Evolutionary conservation across 35 echinoderm and acorn worm genomes (phyloP).

Genomic region (Ophioderma brevispina): DNA sequence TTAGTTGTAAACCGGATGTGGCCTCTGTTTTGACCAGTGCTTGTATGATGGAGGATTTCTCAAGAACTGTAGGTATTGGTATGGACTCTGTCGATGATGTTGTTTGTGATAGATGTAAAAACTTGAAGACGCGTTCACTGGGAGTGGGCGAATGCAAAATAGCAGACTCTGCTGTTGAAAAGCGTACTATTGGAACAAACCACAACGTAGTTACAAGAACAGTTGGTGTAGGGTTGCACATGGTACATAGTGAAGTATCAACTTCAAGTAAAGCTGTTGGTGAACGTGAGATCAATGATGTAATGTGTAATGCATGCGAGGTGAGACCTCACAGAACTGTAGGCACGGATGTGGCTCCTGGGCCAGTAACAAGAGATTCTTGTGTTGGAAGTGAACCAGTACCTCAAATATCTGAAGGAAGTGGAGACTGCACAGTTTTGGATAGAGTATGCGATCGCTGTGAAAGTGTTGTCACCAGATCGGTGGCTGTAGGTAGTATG

Average conservation of each 20-base stretch:
- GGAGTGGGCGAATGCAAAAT: not conserved
- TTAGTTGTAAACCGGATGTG: not conserved
- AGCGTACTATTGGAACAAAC: constrained; percentile 73
- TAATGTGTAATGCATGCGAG: constrained; percentile 64
- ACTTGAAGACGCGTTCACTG: not conserved
- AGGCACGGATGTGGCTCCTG: constrained; percentile 18
- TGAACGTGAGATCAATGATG: constrained; percentile 56
- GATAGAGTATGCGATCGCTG: not conserved
- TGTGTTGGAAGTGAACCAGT: constrained; percentile 16
- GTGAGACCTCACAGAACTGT: constrained; percentile 37
- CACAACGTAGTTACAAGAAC: constrained; percentile 56
- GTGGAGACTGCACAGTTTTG: not conserved
- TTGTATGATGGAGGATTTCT: not conserved
- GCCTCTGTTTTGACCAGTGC: not conserved
- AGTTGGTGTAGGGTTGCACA: constrained; percentile 63
- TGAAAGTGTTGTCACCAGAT: not conserved
- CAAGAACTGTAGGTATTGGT: not conserved
- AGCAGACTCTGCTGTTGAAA: not conserved
- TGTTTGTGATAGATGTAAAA: not conserved
- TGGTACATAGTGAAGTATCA: not conserved
- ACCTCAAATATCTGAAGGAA: not conserved
- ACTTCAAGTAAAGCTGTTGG: constrained; percentile 45
- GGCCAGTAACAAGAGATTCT: constrained; percentile 7
- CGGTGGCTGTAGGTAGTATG: not conserved
- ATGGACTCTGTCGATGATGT: not conserved